phyloP scores from a whole-genome alignment of 2,888 invertebrate genomes.

The Druceiella hillmani region DNA sequence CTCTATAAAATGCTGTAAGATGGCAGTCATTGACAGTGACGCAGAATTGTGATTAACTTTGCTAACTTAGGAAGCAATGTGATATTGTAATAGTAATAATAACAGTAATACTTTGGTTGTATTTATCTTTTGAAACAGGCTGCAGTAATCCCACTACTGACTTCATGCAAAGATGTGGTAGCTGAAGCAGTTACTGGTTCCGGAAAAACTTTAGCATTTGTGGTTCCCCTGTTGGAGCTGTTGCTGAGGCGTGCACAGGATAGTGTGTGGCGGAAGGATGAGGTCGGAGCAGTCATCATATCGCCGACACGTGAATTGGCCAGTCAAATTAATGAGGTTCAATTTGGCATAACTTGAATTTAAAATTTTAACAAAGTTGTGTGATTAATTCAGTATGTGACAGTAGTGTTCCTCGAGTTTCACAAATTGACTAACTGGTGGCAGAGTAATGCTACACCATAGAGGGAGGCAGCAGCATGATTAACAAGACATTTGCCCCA shows the following conservation, averaged over 20 bases:
- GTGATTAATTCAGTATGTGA: too few species aligned
- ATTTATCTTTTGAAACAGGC: conserved; percentile 63
- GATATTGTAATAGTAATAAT: background rate
- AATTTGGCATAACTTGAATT: too few species aligned
- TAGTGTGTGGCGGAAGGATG: conserved; percentile 61
- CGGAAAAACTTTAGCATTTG: conserved; percentile 95
- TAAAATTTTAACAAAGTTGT: too few species aligned
- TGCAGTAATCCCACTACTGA: conserved; percentile 81
- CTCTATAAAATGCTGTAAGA: background rate
- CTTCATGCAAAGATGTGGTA: conserved; percentile 92
- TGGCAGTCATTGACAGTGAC: too few species aligned
- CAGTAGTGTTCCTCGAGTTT: too few species aligned
- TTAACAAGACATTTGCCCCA: too few species aligned
- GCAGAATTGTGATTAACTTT: too few species aligned
- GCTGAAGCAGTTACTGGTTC: conserved; percentile 99
- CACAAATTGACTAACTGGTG: too few species aligned
- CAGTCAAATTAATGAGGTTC: conserved; percentile 76
- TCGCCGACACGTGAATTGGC: conserved; percentile 97
- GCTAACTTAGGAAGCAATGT: too few species aligned
- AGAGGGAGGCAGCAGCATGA: too few species aligned
- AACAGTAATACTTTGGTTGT: background rate
- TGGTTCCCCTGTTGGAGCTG: conserved; percentile 88
- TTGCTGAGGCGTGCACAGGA: conserved; percentile 58
- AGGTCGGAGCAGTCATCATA: conserved; percentile 84
- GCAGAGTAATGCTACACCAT: too few species aligned